These are phyloP conservation scores for Coenonympha glycerion DNA, from an alignment of 2,888 invertebrate genomes.

Conservation along the genomic window DNA sequence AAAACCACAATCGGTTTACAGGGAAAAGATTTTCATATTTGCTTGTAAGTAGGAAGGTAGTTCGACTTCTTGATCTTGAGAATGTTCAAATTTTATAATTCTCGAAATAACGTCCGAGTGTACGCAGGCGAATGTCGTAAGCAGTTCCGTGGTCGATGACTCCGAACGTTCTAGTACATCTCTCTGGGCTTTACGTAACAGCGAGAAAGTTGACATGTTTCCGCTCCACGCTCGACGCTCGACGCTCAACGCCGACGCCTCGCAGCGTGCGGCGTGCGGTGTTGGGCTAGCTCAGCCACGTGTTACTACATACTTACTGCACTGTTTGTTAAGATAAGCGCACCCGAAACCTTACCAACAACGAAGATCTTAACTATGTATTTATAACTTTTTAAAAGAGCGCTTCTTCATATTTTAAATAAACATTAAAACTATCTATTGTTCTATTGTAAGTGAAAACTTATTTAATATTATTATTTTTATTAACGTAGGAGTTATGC, in stretches of 20 bases:
- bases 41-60: too few relatives aligned
- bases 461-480: too few relatives aligned
- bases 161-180: constrained; percentile 73
- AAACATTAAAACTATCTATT: too few relatives aligned
- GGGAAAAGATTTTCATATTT: too few relatives aligned
- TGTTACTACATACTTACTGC: too few relatives aligned
- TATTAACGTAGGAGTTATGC: too few relatives aligned
- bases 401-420: too few relatives aligned
- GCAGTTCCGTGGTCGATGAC: constrained; percentile 72
- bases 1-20: too few relatives aligned
- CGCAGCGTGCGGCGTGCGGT: constrained; percentile 8
- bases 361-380: too few relatives aligned
- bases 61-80: background rate
- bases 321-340: background rate
- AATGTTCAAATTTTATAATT: constrained; percentile 7
- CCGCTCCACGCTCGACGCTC: constrained; percentile 25
- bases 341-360: too few relatives aligned
- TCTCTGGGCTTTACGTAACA: constrained; percentile 63
- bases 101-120: constrained; percentile 25
- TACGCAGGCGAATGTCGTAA: constrained; percentile 62
- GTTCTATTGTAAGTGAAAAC: too few relatives aligned
- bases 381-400: too few relatives aligned
- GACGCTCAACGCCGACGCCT: constrained; percentile 3
- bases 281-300: constrained; percentile 20
- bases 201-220: constrained; percentile 74